Conservation (phyloP, 2,797 vertebrate species). For the Simalia tracyae region DNA sequence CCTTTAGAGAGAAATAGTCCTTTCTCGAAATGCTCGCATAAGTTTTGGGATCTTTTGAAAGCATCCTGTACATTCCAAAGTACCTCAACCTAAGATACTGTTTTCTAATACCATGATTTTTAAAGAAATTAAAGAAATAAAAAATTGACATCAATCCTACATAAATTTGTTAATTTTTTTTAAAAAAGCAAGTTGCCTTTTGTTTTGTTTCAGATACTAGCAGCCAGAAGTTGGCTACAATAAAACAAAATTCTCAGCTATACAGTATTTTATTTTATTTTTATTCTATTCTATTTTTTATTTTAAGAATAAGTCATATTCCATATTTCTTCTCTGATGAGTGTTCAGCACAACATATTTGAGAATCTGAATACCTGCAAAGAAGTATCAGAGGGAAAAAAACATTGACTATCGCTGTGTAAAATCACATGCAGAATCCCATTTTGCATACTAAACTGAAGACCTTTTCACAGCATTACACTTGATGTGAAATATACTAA, state of each 20-base stretch:
- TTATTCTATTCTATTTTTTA: neutral
- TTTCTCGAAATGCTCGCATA: neutral
- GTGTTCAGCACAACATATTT: neutral
- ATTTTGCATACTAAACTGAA: neutral
- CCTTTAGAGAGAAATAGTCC: neutral
- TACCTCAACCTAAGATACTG: neutral
- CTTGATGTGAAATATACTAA: neutral
- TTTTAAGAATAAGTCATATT: neutral
- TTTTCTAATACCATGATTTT: neutral
- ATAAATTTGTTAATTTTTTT: slow-evolving; percentile 18
- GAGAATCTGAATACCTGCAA: neutral
- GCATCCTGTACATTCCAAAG: neutral
- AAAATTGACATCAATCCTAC: slow-evolving; percentile 35
- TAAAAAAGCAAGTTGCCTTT: slow-evolving; percentile 24
- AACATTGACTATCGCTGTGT: neutral
- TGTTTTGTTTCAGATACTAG: slow-evolving; percentile 44
- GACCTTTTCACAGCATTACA: neutral
- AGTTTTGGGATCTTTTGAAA: neutral
- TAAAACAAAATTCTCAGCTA: neutral
- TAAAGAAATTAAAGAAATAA: slow-evolving; percentile 31
- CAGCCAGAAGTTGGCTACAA: neutral
- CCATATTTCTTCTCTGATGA: neutral
- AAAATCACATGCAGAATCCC: neutral
- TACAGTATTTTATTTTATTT: neutral
- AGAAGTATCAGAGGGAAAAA: neutral